Conservation (phyloP, 2,113 vertebrate species). For the Stictonetta naevosa region DNA sequence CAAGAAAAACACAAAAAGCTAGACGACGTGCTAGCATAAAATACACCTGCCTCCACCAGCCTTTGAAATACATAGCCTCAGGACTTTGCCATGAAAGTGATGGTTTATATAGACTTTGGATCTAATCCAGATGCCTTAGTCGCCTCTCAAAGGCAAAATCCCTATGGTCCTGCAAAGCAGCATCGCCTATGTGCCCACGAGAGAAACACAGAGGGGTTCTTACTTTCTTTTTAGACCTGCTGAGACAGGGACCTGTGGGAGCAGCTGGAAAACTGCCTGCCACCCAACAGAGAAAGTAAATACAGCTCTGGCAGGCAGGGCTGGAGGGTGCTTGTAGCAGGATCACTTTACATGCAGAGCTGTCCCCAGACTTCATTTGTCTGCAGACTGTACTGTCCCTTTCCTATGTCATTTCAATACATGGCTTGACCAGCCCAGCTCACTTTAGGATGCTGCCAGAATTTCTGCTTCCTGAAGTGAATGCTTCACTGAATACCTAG, state of each 20-base stretch:
- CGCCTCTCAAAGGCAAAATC: background rate
- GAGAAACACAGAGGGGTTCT: background rate
- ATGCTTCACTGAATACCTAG: fast-evolving
- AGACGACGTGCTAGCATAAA: background rate
- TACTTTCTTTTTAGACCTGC: background rate
- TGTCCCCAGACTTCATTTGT: fast-evolving
- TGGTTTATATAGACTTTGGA: background rate
- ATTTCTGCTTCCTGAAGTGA: background rate
- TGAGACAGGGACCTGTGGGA: background rate
- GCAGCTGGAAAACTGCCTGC: background rate
- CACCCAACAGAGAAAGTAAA: fast-evolving
- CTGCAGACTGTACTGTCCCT: background rate
- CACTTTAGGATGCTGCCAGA: background rate
- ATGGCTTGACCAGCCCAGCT: background rate
- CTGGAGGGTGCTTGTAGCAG: background rate
- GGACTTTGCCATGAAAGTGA: background rate
- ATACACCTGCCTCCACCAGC: background rate
- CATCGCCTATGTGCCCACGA: background rate
- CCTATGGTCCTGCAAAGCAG: background rate
- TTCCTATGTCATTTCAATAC: background rate
- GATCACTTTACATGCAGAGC: fast-evolving
- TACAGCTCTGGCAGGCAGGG: background rate
- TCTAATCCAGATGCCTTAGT: background rate
- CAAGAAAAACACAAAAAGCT: background rate
- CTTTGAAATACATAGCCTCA: background rate